phyloP scores from a whole-genome alignment of 2,888 invertebrate species.

The Leptura quadrifasciata region DNA sequence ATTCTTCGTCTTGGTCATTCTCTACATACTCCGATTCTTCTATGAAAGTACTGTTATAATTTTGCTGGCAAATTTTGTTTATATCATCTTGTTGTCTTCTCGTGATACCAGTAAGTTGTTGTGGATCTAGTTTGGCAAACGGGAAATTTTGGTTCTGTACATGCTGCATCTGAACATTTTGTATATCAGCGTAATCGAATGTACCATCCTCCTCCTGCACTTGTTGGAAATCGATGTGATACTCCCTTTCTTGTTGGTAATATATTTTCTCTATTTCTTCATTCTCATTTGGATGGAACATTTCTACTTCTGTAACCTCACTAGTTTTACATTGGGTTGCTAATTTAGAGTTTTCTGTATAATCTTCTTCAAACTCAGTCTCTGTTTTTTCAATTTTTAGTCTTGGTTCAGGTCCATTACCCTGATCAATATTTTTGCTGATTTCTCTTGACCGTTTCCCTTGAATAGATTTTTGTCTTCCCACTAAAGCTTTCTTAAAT shows the following conservation, averaged over 20 bases:
- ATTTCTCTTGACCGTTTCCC: slow-evolving; percentile 61
- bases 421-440: slow-evolving; percentile 53
- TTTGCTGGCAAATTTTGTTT: slow-evolving; percentile 34
- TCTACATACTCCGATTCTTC: neutral
- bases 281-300: slow-evolving; percentile 64
- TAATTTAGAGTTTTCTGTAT: slow-evolving; percentile 58
- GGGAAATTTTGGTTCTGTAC: slow-evolving; percentile 30
- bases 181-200: neutral
- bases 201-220: slow-evolving; percentile 64
- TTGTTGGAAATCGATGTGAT: slow-evolving; percentile 69
- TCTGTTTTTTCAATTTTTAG: slow-evolving; percentile 62
- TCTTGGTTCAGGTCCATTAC: slow-evolving; percentile 57
- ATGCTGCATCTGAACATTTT: slow-evolving; percentile 28
- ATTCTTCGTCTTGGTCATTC: slow-evolving; percentile 64
- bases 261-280: slow-evolving; percentile 71
- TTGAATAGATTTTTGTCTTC: slow-evolving; percentile 66
- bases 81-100: slow-evolving; percentile 35
- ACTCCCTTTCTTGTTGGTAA: slow-evolving; percentile 69
- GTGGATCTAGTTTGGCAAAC: slow-evolving; percentile 22
- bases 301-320: slow-evolving; percentile 66
- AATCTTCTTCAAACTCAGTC: slow-evolving; percentile 55
- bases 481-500: slow-evolving; percentile 70
- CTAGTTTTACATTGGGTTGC: slow-evolving; percentile 62
- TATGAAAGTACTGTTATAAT: slow-evolving; percentile 5
- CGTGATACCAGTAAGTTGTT: neutral